phyloP scores from a whole-genome alignment of 2,888 invertebrate species.

The Ethmia dodecea region DNA sequence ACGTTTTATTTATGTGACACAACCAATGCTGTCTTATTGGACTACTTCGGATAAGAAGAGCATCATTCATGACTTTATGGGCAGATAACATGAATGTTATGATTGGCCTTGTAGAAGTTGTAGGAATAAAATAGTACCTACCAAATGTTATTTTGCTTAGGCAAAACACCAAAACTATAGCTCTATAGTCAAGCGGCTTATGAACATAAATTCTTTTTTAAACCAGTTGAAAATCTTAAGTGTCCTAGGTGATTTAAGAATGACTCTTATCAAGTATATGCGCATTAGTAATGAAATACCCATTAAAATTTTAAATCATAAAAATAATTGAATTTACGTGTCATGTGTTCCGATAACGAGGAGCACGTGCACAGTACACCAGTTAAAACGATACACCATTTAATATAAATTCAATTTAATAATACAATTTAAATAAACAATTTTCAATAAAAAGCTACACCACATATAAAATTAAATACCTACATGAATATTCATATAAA shows the following conservation, averaged over 20 bases:
- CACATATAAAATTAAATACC: slow-evolving; percentile 45
- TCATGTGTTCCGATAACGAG: slow-evolving; percentile 26
- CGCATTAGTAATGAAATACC: too few species aligned
- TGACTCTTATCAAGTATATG: too few species aligned
- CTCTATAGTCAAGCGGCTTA: too few species aligned
- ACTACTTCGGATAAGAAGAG: slow-evolving; percentile 13
- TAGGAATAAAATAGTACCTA: not conserved
- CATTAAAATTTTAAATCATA: not conserved
- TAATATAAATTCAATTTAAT: slow-evolving; percentile 36
- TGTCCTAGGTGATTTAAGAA: too few species aligned
- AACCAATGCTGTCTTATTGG: slow-evolving; percentile 12
- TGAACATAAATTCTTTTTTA: too few species aligned
- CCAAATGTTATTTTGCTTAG: too few species aligned
- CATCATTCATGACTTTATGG: slow-evolving; percentile 15
- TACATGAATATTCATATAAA: slow-evolving; percentile 76
- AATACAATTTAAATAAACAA: slow-evolving; percentile 19
- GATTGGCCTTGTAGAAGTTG: slow-evolving; percentile 9
- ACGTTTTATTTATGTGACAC: not conserved
- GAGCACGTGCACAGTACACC: slow-evolving; percentile 25
- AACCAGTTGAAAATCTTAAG: too few species aligned
- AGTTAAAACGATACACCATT: slow-evolving; percentile 35
- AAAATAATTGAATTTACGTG: slow-evolving; percentile 1
- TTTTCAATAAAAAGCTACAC: slow-evolving; percentile 38
- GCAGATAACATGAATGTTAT: slow-evolving; percentile 11
- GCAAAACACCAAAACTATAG: too few species aligned